Base-by-base conservation (phyloP, 2,797 vertebrate species). In the Vireo griseus region DNA sequence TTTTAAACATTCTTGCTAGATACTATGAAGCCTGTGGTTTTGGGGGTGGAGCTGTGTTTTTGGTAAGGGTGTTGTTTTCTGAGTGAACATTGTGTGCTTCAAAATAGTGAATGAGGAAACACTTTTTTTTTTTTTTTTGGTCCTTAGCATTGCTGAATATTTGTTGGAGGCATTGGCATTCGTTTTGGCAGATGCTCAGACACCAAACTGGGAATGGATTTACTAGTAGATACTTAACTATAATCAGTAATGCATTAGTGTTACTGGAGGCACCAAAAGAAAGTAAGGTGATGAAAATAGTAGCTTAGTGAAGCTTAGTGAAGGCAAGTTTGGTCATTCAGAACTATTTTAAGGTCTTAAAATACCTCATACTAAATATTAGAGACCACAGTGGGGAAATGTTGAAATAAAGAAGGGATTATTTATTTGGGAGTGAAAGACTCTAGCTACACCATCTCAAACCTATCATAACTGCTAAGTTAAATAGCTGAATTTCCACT, bases 21-120 rank as follows among this genome's bases (percentile, higher is more conserved):
- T 82, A 37, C 16, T 50, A 3, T 42, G 81, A 87, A 88, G 35
- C 19, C 48, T 92, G 75, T 83, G 75, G 45, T 90, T 89, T 94
- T 92, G 52, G 52, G 35, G 42, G 52, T 85, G 59, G 52, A 22
- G 52, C 20, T 74, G 15, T 82, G 11, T 45, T 78, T 86, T 78
- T 73, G 11, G 51, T 81, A 37, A 45, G 45, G 3, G 8, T 77
- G 9, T 0, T 1, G 42, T 57, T 80, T 77, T 37, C 69, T 85
- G 15, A 33, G 50, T 52, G n/a, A 84, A 24, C 92, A 21, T 44
- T 48, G 10, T 37, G 11, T 69, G 24, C 25, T 66, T 48, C 14
- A 65, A 77, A 47, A 18, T 58, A 54, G 66, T 42, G 73, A 76
- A 66, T 39, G 11, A 8, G 45, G 31, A 61, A 62, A 35, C 13